Base-by-base conservation (phyloP, 1,140 invertebrate species). In the Oedothorax gibbosus region DNA sequence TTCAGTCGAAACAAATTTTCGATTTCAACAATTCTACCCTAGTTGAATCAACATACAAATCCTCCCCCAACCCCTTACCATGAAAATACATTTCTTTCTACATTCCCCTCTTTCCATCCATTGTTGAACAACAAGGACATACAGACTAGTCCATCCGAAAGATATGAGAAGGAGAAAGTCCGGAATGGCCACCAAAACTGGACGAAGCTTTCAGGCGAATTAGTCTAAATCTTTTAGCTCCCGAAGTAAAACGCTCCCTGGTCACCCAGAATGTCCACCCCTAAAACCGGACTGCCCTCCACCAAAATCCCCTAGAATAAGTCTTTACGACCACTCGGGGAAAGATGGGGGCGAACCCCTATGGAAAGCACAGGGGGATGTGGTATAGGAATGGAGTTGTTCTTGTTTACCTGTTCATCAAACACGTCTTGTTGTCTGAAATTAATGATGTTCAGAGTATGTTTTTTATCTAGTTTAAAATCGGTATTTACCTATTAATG, bases 291-390 rank as follows among this genome's bases (percentile, higher is more conserved):
- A 69, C 35, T 35, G 35, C 65, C 64, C 53, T 64, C 20, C 9
- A n/a, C 77, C 78, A 69, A 82, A 82, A 82, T 82, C 80, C 80
- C 20, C 15, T 12, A 53, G 69, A 82, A 82, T 72, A 72, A 82
- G 80, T 73, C 80, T 82, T 82, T 82, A 82, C 80, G 80, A 82
- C 80, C 80, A 21, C 35, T 73, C 54, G 57, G 69, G 78, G 65
- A 51, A 35, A 35, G 12, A 15, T 62, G 18, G 57, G 57, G 57
- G 12, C 57, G 57, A 18, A 18, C 57, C 57, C 57, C 57, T 62
- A 15, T 18, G 12, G 18, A 15, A 12, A 15, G 57, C 18, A 18
- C 1, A 62, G 12, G 57, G 57, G 57, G 18, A 15, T 62, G 57
- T 12, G 2, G 6, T 15, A 6, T 62, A 62, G 57, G 57, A 6